Evolutionary conservation across 1,140 invertebrate species (phyloP).

Genomic region (Drosophila serrata): DNA sequence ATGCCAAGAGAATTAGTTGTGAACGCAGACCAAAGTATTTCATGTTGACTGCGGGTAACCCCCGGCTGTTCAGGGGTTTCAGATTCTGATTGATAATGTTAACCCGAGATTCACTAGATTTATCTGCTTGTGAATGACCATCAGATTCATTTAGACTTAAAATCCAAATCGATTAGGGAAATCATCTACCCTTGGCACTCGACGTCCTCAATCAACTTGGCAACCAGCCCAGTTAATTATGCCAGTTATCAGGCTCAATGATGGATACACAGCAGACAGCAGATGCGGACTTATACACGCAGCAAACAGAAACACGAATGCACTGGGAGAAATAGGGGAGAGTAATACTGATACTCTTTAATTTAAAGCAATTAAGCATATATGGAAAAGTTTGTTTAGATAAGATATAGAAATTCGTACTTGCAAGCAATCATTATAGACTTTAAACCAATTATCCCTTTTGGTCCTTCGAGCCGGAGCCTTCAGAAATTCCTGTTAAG

Average conservation of each 20-base stretch:
- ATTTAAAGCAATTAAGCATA: background rate
- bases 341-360: background rate
- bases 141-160: constrained; percentile 20
- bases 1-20: constrained; percentile 29
- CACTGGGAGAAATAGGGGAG: background rate
- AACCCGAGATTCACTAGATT: constrained; percentile 4
- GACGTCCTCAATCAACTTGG: constrained; percentile 30
- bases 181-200: constrained; percentile 20
- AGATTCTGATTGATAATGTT: constrained; percentile 16
- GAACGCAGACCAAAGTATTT: constrained; percentile 18
- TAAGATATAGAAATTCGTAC: background rate
- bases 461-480: background rate
- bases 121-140: background rate
- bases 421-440: background rate
- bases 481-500: background rate
- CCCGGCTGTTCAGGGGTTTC: background rate
- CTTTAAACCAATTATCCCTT: background rate
- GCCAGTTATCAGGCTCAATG: constrained; percentile 54
- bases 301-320: background rate
- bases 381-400: background rate
- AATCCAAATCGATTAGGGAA: constrained; percentile 40
- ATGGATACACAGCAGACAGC: constrained; percentile 39
- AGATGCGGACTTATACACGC: constrained; percentile 15
- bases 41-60: constrained; percentile 21
- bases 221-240: constrained; percentile 51